Evolutionary conservation across 2,888 invertebrate species (phyloP).

Genomic region (Vesta saturnalis): DNA sequence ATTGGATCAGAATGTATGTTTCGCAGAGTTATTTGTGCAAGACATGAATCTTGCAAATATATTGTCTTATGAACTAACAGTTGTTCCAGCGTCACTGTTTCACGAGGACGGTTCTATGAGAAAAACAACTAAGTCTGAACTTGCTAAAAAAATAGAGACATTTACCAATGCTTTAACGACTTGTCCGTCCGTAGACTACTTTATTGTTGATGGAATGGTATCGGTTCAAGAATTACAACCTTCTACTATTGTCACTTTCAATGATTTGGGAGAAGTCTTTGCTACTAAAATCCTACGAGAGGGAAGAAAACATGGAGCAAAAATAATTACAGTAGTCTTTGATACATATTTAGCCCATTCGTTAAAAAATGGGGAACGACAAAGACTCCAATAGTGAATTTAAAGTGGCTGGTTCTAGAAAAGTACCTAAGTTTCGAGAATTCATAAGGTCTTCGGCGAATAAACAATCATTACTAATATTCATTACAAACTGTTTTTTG

Average conservation of each 20-base stretch:
- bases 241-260: not conserved
- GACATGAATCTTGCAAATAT: constrained; percentile 27
- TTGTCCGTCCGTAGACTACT: not conserved
- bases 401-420: not conserved
- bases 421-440: not conserved
- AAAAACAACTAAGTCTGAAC: constrained; percentile 34
- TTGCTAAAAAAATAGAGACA: constrained; percentile 37
- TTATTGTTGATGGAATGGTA: not conserved
- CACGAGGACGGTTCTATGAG: constrained; percentile 37
- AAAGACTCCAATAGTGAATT: not conserved
- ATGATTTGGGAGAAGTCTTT: not conserved
- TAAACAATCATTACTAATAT: not conserved
- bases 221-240: not conserved
- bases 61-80: constrained; percentile 35
- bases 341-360: not conserved
- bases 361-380: constrained; percentile 3
- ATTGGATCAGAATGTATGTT: constrained; percentile 38
- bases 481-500: not conserved
- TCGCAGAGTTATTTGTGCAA: constrained; percentile 28
- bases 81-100: constrained; percentile 31
- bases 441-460: not conserved
- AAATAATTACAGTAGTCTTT: constrained; percentile 2
- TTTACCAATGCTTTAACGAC: not conserved
- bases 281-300: too few relatives aligned
- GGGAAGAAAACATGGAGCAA: not conserved